A percentile compares a stretch with the other conserved stretches of the same genome.
Conservation (phyloP, 2,113 vertebrate genomes). For the Garra rufa region DNA sequence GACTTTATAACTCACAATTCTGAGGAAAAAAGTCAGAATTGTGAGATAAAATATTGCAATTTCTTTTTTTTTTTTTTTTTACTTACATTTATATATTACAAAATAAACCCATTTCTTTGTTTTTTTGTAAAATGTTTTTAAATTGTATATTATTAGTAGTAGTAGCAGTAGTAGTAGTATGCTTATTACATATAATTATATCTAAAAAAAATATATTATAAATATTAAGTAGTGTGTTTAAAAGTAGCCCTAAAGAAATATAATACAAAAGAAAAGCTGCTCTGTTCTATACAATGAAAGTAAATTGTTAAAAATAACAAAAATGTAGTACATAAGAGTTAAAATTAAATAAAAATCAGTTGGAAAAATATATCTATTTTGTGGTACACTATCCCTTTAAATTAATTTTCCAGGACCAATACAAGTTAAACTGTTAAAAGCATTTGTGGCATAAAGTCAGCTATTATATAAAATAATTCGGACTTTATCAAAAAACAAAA, state of each 20-base stretch:
- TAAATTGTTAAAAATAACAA: too few species aligned
- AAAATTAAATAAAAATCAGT: not conserved
- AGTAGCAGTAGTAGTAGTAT: not conserved
- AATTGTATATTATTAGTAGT: too few species aligned
- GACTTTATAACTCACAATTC: too few species aligned
- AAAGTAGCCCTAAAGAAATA: not conserved
- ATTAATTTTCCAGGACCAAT: not conserved
- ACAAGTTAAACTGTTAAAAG: not conserved
- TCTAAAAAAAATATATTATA: not conserved
- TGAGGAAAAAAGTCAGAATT: too few species aligned
- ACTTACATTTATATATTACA: too few species aligned
- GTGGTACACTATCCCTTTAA: not conserved
- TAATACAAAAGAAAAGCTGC: not conserved
- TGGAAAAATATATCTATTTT: too few species aligned
- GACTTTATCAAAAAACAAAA: not conserved
- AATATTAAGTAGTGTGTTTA: not conserved
- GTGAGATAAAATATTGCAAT: too few species aligned
- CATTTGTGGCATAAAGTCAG: not conserved
- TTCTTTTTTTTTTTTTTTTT: too few species aligned
- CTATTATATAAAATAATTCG: not conserved
- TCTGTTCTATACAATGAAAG: not conserved
- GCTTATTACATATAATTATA: too few species aligned
- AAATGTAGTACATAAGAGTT: too few species aligned
- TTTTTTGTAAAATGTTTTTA: too few species aligned
- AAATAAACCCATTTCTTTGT: too few species aligned